phyloP scores from a whole-genome alignment of 2,888 invertebrate genomes.

The Sarcophaga rosellei region DNA sequence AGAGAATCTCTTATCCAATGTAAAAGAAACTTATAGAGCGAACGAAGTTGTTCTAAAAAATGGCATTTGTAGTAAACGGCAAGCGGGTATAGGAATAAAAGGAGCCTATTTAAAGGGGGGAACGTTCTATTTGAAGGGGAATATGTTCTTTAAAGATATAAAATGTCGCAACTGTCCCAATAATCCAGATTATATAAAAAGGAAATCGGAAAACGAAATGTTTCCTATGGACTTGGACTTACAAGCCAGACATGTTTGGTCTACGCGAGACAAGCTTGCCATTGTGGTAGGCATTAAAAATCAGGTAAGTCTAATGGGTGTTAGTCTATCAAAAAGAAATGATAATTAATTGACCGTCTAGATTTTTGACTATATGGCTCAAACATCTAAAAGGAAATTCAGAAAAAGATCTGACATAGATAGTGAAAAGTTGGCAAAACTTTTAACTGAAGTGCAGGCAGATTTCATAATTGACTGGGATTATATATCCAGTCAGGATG shows the following conservation, averaged over 20 bases:
- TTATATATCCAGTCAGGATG: slow-evolving; percentile 75
- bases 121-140: slow-evolving; percentile 81
- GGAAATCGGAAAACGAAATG: slow-evolving; percentile 77
- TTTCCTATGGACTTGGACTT: slow-evolving; percentile 81
- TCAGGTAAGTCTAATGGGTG: slow-evolving; percentile 73
- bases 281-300: slow-evolving; percentile 82
- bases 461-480: slow-evolving; percentile 79
- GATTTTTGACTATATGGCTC: slow-evolving; percentile 71
- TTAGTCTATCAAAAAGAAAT: background rate
- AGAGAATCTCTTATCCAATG: slow-evolving; percentile 69
- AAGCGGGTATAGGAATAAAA: slow-evolving; percentile 71
- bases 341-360: slow-evolving; percentile 19
- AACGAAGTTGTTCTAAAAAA: slow-evolving; percentile 73
- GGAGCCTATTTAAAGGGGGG: slow-evolving; percentile 81
- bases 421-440: slow-evolving; percentile 61
- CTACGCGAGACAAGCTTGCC: slow-evolving; percentile 83
- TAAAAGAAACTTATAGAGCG: slow-evolving; percentile 71
- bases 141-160: slow-evolving; percentile 85
- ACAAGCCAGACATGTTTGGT: slow-evolving; percentile 83
- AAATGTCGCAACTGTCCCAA: slow-evolving; percentile 82
- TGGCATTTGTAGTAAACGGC: slow-evolving; percentile 25
- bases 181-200: slow-evolving; percentile 84
- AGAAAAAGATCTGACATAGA: slow-evolving; percentile 31
- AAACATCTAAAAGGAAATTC: background rate
- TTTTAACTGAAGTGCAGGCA: slow-evolving; percentile 61